Base-by-base conservation (phyloP, 2,888 invertebrate species). In the Pterostichus niger region DNA sequence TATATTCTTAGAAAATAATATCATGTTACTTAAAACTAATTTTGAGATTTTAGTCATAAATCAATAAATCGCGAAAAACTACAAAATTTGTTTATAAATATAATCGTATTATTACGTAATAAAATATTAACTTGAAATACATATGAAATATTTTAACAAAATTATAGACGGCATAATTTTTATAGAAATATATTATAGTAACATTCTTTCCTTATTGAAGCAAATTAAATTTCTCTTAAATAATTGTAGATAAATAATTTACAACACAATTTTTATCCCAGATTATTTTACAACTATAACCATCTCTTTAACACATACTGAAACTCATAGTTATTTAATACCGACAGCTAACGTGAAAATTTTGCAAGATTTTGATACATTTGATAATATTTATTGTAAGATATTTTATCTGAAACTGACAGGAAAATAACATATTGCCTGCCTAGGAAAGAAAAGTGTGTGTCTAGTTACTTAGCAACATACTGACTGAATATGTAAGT, bases 91-190 rank as follows among this genome's bases (percentile, higher is more conserved):
- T n/a, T 49, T 0, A 46, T 9, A n/a, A 49, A 10, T 6, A 49
- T 49, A 49, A 49, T 9, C 49, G 40, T 40, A 1, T 49, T 13
- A 49, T 13, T 2, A 49, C 0, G 49, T 49, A 49, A 49, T 49
- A 10, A 71, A 71, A 71, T 71, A 71, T 71, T 44, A 71, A 44
- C 68, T 71, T 71, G 68, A 71, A 71, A 44, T 71, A 71, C 11
- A 40, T n/a, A 7, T 40, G 1, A 40, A 40, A 40, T 40, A 40
- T 40, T 40, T 40, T 1, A 49, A 49, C 13, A 49, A 49, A 49
- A 49, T 49, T n/a, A 49, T 49, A 2, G 10, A 2, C 5, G 1
- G 49, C 11, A 44, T 49, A 49, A 11, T n/a, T 49, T 44, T 49
- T 5, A 13, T 6, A 49, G 40, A 40, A 49, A 49, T 49, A 49